Base-by-base conservation (phyloP, 2,797 vertebrate genomes). In the Orestias chungarensis region DNA sequence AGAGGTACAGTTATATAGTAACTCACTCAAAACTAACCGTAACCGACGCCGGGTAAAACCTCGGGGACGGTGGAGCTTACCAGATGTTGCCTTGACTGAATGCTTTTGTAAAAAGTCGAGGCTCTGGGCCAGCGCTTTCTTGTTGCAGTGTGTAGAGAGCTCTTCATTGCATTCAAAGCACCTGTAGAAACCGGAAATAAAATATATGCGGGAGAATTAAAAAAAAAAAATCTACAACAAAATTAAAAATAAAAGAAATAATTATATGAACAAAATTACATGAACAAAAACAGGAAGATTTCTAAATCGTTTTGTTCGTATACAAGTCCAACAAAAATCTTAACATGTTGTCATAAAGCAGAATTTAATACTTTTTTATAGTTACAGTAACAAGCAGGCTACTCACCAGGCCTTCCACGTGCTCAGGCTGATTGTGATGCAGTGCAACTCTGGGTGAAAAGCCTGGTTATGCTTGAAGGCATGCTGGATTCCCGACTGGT, bases 111-210 rank as follows among this genome's bases (percentile, higher is more conserved):
- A 95, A 84, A 98, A 98, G 89, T 99, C 97, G 88, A 99, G 94
- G 70, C 96, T 96, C 90, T 99, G 97, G 86, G 97, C 95, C 93
- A 99, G 93, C 87, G 95, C 96, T 80, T 99, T 99, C 93, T 98
- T 98, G 93, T 99, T 99, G 91, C 96, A 98, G 79, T 98, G 95
- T 57, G 96, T 97, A 79, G 96, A 98, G 82, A 99, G 95, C 84
- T 98, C 96, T 93, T 99, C 97, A 72, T 98, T 95, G 92, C 98
- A 99, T 91, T 99, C 96, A n/a, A 97, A 97, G 93, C 97, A 99
- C 96, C 98, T 99, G 85, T 86, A 82, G 79, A 35, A 86, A 80
- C 55, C 38, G 79, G 49, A 77, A 20, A 65, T 43, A 50, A 46
- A 35, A 40, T 3, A 2, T n/a, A n/a, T n/a, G n/a, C n/a, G n/a